Evolutionary conservation across 2,888 invertebrate genomes (phyloP).

Genomic region (Zonitis immaculata): DNA sequence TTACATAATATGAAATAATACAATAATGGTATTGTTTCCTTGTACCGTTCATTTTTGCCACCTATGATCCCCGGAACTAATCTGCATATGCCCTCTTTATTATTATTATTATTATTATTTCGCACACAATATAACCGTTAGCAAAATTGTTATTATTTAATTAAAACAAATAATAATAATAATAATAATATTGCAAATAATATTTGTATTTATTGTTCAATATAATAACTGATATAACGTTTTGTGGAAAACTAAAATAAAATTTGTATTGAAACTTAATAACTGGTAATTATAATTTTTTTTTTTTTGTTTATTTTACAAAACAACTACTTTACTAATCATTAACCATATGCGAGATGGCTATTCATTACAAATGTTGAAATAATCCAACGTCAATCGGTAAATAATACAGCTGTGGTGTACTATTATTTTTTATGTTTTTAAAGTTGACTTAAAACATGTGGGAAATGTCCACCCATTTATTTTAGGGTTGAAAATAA

Average conservation of each 20-base stretch:
- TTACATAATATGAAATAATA: conserved; percentile 27
- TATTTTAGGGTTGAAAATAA: conserved; percentile 21
- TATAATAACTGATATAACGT: no score
- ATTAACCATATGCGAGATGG: conserved; percentile 29
- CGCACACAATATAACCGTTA: conserved; percentile 27
- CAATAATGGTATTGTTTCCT: conserved; percentile 40
- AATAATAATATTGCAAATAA: no score
- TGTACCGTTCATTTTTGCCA: conserved; percentile 36
- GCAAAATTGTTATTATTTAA: conserved; percentile 31
- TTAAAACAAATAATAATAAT: conserved; percentile 34
- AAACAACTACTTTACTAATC: conserved; percentile 23
- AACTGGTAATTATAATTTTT: conserved; percentile 2
- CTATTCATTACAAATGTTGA: conserved; percentile 28
- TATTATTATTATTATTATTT: no score
- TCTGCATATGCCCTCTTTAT: conserved; percentile 43
- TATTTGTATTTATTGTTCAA: no score
- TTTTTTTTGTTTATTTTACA: no score
- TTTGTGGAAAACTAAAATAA: not conserved
- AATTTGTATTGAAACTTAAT: not conserved
- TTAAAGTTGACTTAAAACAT: conserved; percentile 24
- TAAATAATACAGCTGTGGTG: conserved; percentile 30
- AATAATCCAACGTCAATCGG: conserved; percentile 20
- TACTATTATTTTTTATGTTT: conserved; percentile 24
- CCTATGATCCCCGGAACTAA: conserved; percentile 43
- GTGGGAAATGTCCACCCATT: conserved; percentile 33